phyloP scores from a whole-genome alignment of 1,140 invertebrate species.

The Brachionus rotundiformis region DNA sequence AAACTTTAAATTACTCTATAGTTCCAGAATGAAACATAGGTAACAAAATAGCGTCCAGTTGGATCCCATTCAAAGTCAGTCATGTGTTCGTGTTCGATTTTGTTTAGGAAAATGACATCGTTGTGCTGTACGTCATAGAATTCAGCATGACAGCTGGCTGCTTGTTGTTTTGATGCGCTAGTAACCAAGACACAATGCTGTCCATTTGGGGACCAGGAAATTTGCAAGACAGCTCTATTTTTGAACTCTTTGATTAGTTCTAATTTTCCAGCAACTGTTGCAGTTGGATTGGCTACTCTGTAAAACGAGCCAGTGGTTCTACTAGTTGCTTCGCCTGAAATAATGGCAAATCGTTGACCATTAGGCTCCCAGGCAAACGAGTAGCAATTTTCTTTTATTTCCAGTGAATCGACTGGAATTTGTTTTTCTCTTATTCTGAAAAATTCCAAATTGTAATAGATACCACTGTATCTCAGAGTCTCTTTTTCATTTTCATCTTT shows the following conservation, averaged over 20 bases:
- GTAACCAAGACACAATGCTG: constrained; percentile 90
- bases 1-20: constrained; percentile 72
- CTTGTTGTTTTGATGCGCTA: constrained; percentile 37
- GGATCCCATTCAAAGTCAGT: constrained; percentile 99
- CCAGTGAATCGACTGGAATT: constrained; percentile 93
- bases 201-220: constrained; percentile 90
- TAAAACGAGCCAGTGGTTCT: constrained; percentile 84
- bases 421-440: constrained; percentile 93
- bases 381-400: constrained; percentile 71
- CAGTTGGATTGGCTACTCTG: constrained; percentile 78
- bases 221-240: constrained; percentile 55
- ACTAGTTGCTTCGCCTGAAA: constrained; percentile 85
- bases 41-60: constrained; percentile 93
- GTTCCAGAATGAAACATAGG: constrained; percentile 90
- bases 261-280: constrained; percentile 67
- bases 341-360: constrained; percentile 90
- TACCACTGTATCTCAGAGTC: constrained; percentile 70
- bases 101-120: constrained; percentile 55
- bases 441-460: constrained; percentile 98
- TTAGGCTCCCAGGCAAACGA: constrained; percentile 97
- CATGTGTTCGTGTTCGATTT: constrained; percentile 86
- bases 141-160: constrained; percentile 39
- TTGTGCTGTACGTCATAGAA: constrained; percentile 37
- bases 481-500: constrained; percentile 75
- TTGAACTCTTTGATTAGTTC: constrained; percentile 57